Percentiles rank a stretch among this genome's conserved stretches.
Evolutionary conservation across 2,113 vertebrate species (phyloP).

Genomic region (Ciconia boyciana): DNA sequence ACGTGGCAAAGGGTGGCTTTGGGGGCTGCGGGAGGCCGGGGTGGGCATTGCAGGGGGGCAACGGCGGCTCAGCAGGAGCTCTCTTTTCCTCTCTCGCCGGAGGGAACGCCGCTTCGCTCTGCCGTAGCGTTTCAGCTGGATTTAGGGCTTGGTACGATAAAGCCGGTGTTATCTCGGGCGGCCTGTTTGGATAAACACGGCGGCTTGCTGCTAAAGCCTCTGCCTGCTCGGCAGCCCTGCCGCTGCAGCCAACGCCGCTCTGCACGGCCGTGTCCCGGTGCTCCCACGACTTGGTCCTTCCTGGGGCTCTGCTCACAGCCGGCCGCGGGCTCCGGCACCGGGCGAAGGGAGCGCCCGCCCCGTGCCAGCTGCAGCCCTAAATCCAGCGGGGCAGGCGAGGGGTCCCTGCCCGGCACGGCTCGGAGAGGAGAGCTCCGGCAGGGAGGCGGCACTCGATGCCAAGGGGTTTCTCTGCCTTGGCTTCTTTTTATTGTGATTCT

Average conservation of each 20-base stretch:
- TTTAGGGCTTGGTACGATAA: neutral
- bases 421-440: neutral
- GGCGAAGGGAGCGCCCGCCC: neutral
- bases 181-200: neutral
- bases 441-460: accelerated
- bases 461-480: neutral
- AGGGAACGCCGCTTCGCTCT: neutral
- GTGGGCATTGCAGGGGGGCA: neutral
- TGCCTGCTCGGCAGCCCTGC: neutral
- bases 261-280: accelerated
- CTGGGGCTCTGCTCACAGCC: too few relatives aligned
- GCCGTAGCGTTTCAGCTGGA: neutral
- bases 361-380: neutral
- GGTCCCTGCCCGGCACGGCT: neutral
- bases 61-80: neutral
- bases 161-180: neutral
- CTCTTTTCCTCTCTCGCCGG: neutral
- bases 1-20: neutral
- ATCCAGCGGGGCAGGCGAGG: accelerated
- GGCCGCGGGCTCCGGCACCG: neutral
- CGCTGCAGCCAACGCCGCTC: neutral
- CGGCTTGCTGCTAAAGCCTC: neutral
- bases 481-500: neutral
- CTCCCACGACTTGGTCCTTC: too few relatives aligned
- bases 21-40: neutral